Base-by-base conservation (phyloP, 2,888 invertebrate genomes). In the Archaeoteleia sp. region DNA sequence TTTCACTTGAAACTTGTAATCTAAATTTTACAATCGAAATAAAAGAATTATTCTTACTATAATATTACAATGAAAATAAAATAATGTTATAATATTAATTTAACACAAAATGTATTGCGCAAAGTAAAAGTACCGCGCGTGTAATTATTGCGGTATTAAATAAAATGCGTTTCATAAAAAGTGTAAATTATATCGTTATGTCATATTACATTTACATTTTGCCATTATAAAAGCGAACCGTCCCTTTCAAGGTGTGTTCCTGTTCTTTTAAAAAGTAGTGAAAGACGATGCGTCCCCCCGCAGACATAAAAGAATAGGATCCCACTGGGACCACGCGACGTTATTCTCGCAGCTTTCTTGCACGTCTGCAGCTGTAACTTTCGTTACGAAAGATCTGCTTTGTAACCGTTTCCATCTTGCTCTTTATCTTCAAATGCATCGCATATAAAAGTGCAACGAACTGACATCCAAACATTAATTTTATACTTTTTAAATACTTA, bases 321-420 rank as follows among this genome's bases (percentile, higher is more conserved):
- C 63, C 63, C 49, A 49, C 49, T 43, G 55, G 49, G 63, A 63
- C 54, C 42, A 48, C 54, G 55, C 45, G 55, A 42, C 63, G 63
- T 55, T 51, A 63, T 32, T 37, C 25, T 57, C 51, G 23, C 37
- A 43, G 37, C 42, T 15, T 55, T 63, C 63, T 57, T 25, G 35
- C 49, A 63, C 55, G 45, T 13, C 9, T 49, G 34, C 58, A 48
- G 58, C 58, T 58, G 58, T 37, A 49, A 40, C 32, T 46, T 30
- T 46, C 42, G 42, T 17, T 27, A 42, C 25, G 20, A 7, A 25
- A 29, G 39, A 27, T 46, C 30, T 57, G 46, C 40, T 32, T 43
- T 25, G 29, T 51, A 51, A 51, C 42, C 42, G 48, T 42, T 58
- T 49, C 42, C 49, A 58, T 54, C 29, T 29, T 29, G 8, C 9